phyloP scores from a whole-genome alignment of 2,113 vertebrate species.

The Amazona vittata region DNA sequence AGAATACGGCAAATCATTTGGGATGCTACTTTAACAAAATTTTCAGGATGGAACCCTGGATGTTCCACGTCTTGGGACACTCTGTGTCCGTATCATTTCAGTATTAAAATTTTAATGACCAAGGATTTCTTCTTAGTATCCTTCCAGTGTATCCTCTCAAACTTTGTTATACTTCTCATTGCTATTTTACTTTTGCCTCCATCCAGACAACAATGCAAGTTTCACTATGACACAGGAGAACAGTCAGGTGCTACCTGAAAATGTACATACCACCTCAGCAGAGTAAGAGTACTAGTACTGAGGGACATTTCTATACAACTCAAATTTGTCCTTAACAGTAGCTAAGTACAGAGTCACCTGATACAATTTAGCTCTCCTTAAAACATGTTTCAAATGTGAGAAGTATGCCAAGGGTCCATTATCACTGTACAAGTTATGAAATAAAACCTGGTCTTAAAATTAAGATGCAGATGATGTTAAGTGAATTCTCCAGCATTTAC shows the following conservation, averaged over 20 bases:
- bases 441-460: not conserved
- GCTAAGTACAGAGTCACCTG: not conserved
- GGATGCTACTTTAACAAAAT: not conserved
- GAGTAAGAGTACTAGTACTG: not conserved
- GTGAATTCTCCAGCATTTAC: not conserved
- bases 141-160: not conserved
- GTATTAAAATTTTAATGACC: not conserved
- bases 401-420: not conserved
- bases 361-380: not conserved
- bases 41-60: not conserved
- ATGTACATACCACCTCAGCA: not conserved
- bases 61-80: not conserved
- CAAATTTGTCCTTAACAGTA: not conserved
- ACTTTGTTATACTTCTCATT: not conserved
- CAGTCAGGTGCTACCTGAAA: not conserved
- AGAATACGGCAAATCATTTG: not conserved
- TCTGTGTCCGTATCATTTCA: not conserved
- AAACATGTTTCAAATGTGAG: not conserved
- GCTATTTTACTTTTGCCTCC: not conserved
- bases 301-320: not conserved
- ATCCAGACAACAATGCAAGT: not conserved
- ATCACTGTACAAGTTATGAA: rapidly evolving
- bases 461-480: not conserved
- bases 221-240: not conserved
- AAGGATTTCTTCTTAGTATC: not conserved